Evolutionary conservation across 2,113 vertebrate genomes (phyloP).

Genomic region (Phaethon lepturus): DNA sequence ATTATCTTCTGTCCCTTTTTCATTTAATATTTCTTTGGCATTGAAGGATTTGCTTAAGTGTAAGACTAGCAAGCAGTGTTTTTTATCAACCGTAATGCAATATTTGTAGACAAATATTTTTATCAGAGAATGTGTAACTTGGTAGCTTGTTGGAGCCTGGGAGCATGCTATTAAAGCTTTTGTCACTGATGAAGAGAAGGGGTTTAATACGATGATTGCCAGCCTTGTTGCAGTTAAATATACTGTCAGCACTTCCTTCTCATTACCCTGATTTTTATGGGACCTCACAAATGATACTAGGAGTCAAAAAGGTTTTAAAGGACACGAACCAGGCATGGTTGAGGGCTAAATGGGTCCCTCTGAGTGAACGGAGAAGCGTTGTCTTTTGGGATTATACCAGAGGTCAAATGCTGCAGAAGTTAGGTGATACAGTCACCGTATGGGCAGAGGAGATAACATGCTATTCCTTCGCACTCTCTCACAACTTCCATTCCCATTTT

Average conservation of each 20-base stretch:
- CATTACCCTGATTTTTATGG: neutral
- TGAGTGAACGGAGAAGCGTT: neutral
- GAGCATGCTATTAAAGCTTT: fast-evolving
- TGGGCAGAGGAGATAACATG: neutral
- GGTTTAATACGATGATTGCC: neutral
- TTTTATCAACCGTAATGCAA: neutral
- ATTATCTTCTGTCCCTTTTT: neutral
- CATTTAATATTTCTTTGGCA: neutral
- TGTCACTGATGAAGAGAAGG: neutral
- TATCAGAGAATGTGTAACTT: neutral
- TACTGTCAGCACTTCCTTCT: neutral
- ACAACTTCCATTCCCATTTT: neutral
- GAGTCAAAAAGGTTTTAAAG: neutral
- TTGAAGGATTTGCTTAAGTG: neutral
- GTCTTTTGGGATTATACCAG: neutral
- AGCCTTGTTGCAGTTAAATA: neutral
- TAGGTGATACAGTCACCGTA: neutral
- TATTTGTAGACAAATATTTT: neutral
- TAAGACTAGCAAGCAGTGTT: neutral
- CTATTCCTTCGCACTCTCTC: neutral
- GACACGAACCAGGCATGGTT: neutral
- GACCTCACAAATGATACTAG: neutral
- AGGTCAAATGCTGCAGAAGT: neutral
- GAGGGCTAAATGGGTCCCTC: neutral
- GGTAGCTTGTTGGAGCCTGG: neutral